Conservation (phyloP, 2,113 vertebrate genomes). For the Ciconia stormi region DNA sequence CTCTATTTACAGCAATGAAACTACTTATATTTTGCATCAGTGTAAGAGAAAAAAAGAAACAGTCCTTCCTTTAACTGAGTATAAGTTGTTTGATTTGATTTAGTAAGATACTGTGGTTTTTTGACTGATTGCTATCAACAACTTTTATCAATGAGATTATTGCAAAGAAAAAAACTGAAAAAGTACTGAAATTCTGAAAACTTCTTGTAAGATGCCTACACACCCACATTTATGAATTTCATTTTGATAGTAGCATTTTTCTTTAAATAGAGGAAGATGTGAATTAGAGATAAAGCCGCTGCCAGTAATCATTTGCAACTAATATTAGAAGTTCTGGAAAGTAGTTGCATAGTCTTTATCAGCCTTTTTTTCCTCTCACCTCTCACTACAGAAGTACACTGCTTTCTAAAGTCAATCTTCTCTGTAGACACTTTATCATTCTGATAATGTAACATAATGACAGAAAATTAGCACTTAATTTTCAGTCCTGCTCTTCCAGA, state of each 20-base stretch:
- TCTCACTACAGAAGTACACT: background rate
- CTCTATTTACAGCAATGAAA: background rate
- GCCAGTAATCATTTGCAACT: background rate
- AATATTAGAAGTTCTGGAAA: background rate
- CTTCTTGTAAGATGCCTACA: background rate
- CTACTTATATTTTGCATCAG: background rate
- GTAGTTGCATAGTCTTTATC: background rate
- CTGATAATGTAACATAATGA: background rate
- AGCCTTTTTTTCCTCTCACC: background rate
- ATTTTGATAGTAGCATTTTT: background rate
- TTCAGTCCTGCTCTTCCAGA: background rate
- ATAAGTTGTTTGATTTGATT: background rate
- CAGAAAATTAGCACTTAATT: background rate
- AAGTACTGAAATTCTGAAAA: background rate
- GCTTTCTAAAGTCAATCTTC: background rate
- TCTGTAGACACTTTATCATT: background rate
- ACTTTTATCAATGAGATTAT: background rate
- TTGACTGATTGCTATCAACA: background rate
- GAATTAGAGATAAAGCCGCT: background rate
- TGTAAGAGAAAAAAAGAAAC: background rate
- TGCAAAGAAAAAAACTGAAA: background rate
- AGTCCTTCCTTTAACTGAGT: background rate
- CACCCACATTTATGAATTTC: background rate
- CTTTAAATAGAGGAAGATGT: background rate
- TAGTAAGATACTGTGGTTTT: background rate